Evolutionary conservation across 2,113 vertebrate species (phyloP), one percentile per base, ranked within the genome.

Genomic region (Eclectus roratus): DNA sequence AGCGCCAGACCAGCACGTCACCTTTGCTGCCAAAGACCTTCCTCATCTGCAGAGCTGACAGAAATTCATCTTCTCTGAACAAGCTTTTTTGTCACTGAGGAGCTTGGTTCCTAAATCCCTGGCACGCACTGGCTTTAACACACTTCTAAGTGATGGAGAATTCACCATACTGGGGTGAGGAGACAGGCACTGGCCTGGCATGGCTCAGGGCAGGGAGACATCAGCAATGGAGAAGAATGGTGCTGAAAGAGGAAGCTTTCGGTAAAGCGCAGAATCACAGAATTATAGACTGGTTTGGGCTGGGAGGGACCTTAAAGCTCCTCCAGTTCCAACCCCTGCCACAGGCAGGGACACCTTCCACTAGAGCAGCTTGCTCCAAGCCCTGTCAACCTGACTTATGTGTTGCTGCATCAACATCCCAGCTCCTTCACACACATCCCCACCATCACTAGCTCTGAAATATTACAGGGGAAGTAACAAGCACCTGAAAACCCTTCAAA

Each of bases 131-230:
- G 55, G 33, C 55, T 58, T 35, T n/a, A 49, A 18, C 19, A 63
- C 20, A 10, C 14, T 10, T 37, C 2, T 13, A 21, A 37, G 31
- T 24, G 47, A 39, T 65, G 69, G 23, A 53, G 68, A 27, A 35
- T 44, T 63, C 37, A 18, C 3, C 8, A 10, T 19, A 4, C 15
- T 11, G 19, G 23, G 39, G 19, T 29, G 49, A 2, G 61, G 4
- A 7, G 37, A 10, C 2, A 5, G 25, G 24, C n/a, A 10, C 12
- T 2, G 1, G 4, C 17, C 43, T 3, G 49, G 21, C 29, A 18
- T 3, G 3, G 58, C 89, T 64, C 39, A 28, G 47, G 24, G 16
- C 55, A 56, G 82, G 31, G 20, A 39, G 28, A 19, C 24, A 47
- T 49, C 58, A 24, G n/a, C 66, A 33, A 25, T 5, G 28, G 72